Evolutionary conservation across 1,140 invertebrate species (phyloP).

Genomic region (Lordiphosa mommai): DNA sequence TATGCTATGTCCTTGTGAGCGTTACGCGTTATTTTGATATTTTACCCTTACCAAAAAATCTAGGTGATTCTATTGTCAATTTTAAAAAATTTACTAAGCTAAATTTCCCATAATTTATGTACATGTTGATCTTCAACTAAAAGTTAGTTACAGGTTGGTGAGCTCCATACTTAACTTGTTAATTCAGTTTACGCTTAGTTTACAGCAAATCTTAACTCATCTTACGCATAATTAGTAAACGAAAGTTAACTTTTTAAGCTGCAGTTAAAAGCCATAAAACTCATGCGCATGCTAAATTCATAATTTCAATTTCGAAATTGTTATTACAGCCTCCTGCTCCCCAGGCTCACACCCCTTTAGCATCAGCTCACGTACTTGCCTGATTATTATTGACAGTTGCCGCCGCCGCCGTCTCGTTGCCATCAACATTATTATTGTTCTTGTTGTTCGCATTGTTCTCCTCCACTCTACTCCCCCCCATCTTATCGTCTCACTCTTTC

Average conservation of each 20-base stretch:
- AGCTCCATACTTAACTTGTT: too few species aligned
- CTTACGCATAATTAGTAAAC: constrained; percentile 45
- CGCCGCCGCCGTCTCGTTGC: constrained; percentile 40
- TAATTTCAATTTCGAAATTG: constrained; percentile 72
- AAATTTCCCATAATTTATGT: too few species aligned
- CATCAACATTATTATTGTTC: constrained; percentile 17
- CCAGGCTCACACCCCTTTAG: background rate
- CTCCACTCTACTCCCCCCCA: constrained; percentile 2
- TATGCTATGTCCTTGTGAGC: too few species aligned
- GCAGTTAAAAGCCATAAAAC: constrained; percentile 73
- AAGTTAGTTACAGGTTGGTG: too few species aligned
- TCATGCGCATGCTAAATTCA: constrained; percentile 72
- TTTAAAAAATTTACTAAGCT: too few species aligned
- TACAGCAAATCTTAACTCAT: background rate
- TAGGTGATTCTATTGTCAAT: too few species aligned
- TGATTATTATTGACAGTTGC: constrained; percentile 74
- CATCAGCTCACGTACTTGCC: constrained; percentile 27
- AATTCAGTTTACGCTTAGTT: background rate
- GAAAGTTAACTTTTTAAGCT: constrained; percentile 68
- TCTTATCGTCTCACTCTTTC: constrained; percentile 7
- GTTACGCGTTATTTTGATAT: too few species aligned
- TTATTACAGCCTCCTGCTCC: constrained; percentile 46
- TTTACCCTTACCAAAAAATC: too few species aligned
- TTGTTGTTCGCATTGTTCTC: constrained; percentile 40
- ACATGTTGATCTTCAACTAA: too few species aligned